Base-by-base conservation (phyloP, 2,113 vertebrate species). In the Serinus canaria region DNA sequence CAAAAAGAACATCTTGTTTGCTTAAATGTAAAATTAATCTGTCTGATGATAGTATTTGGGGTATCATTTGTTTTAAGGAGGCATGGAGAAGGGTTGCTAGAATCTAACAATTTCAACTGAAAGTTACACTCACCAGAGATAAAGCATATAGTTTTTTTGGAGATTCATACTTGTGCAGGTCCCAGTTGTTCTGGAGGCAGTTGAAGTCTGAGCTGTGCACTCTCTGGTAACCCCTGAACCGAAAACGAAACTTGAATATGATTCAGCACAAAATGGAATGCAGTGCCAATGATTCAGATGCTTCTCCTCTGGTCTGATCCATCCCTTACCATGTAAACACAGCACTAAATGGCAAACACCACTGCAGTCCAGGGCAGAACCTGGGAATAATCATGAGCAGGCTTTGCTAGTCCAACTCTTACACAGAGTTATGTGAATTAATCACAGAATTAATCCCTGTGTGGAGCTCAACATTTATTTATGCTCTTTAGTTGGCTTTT, bases 231-330 rank as follows among this genome's bases (percentile, higher is more conserved):
- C 86, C 96, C 92, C 96, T 96, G 97, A 97, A 97, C 92, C 64
- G 97, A 97, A 98, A 98, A 98, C n/a, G 97, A 98, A 98, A 98
- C 97, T 96, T 97, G 97, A 97, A 96, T 97, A 96, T 97, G 97
- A 98, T 98, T 98, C 98, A 96, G 95, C 97, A 97, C 96, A 98
- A 98, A 98, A 97, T 93, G 92, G 92, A 94, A 97, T 95, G 95
- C 93, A 85, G 95, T 94, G 97, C 93, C 95, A 97, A 96, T 97
- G 97, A 97, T 96, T 98, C 97, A 98, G 96, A 97, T 94, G 86
- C 94, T 97, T 94, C 93, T 97, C 91, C 93, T 97, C 97, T 94
- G 94, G 92, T 96, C 96, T 97, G 96, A 92, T 96, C 96, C 93
- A 93, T 97, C 92, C 93, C 96, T 97, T 95, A 92, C 95, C 95